Conservation (phyloP, 1,140 invertebrate species). For the Diabrotica undecimpunctata region DNA sequence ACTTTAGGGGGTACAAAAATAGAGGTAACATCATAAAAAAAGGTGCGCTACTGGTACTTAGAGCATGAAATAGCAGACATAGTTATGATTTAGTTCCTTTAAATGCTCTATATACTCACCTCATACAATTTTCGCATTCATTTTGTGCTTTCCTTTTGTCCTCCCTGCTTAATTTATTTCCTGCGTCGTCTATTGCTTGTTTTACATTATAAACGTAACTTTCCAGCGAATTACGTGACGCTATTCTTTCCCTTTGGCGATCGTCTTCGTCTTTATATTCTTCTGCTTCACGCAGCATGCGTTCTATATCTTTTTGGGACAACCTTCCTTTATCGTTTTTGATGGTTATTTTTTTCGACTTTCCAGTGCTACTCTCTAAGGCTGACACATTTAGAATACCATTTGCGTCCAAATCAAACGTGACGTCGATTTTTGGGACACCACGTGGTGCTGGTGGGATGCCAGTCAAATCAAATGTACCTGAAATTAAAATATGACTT, state of each 20-base stretch:
- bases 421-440: conserved; percentile 61
- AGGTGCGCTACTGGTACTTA: too few relatives aligned
- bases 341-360: conserved; percentile 58
- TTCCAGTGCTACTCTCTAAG: conserved; percentile 60
- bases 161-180: conserved; percentile 36
- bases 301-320: conserved; percentile 53
- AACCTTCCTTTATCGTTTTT: conserved; percentile 56
- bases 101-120: background rate
- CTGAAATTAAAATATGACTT: conserved; percentile 21
- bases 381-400: conserved; percentile 63
- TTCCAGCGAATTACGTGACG: conserved; percentile 66
- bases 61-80: too few relatives aligned
- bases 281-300: conserved; percentile 68
- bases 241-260: conserved; percentile 55
- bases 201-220: conserved; percentile 65
- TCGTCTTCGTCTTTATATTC: conserved; percentile 57
- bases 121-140: conserved; percentile 55
- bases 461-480: conserved; percentile 61
- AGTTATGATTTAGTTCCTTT: too few relatives aligned
- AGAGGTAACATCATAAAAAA: too few relatives aligned
- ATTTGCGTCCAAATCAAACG: conserved; percentile 60
- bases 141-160: conserved; percentile 48
- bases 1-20: too few relatives aligned
- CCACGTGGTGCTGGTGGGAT: conserved; percentile 55
- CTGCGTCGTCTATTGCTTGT: conserved; percentile 40